Evolutionary conservation across 2,888 invertebrate genomes (phyloP).

Genomic region (Diachrysia chrysitis): DNA sequence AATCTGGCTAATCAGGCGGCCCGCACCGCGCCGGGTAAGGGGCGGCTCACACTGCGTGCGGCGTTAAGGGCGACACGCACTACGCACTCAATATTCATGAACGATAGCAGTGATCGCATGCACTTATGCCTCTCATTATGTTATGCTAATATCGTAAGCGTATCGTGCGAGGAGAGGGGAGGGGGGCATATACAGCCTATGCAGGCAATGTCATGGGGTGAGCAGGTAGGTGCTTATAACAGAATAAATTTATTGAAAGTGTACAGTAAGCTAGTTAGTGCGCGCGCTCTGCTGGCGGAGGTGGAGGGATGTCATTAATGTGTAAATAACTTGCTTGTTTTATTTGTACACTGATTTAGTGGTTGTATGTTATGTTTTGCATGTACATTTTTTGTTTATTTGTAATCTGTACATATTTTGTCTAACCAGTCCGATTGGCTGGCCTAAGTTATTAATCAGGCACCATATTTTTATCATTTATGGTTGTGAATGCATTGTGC

Average conservation of each 20-base stretch:
- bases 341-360: background rate
- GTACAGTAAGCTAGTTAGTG: background rate
- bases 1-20: background rate
- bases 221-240: background rate
- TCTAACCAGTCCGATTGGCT: too few relatives aligned
- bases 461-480: background rate
- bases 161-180: background rate
- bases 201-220: slow-evolving; percentile 5
- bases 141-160: slow-evolving; percentile 39
- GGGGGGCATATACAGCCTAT: slow-evolving; percentile 19
- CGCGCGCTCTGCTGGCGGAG: background rate
- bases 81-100: slow-evolving; percentile 21
- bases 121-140: slow-evolving; percentile 35
- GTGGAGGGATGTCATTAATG: background rate
- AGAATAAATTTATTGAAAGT: slow-evolving; percentile 6
- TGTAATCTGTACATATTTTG: too few relatives aligned
- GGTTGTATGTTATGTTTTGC: too few relatives aligned
- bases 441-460: too few relatives aligned
- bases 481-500: background rate
- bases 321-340: background rate
- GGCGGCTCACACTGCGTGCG: too few relatives aligned
- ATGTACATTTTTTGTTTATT: background rate
- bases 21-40: background rate
- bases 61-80: slow-evolving; percentile 8
- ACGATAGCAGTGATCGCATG: slow-evolving; percentile 26